A percentile compares a stretch with the other conserved stretches of the same genome.
Evolutionary conservation across 1,140 invertebrate species (phyloP).

Genomic region (Frieseomelitta varia): DNA sequence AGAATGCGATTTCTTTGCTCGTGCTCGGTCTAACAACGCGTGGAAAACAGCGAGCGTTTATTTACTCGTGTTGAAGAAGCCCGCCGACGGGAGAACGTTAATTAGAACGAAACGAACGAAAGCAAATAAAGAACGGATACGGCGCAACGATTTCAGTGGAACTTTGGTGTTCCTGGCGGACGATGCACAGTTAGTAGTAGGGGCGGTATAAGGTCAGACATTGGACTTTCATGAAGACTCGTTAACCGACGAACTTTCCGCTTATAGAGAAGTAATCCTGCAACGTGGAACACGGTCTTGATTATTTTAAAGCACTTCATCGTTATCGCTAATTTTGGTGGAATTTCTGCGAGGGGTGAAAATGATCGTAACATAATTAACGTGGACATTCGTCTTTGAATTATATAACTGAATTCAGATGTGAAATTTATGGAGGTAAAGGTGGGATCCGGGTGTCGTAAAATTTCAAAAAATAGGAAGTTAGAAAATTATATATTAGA

Average conservation of each 20-base stretch:
- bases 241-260: constrained; percentile 15
- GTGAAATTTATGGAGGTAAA: too few species aligned
- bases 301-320: constrained; percentile 11
- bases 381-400: background rate
- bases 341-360: background rate
- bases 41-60: background rate
- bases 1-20: constrained; percentile 10
- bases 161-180: background rate
- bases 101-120: background rate
- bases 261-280: background rate
- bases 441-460: too few species aligned
- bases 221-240: constrained; percentile 25
- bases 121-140: background rate
- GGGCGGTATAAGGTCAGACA: background rate
- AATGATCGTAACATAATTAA: background rate
- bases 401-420: background rate
- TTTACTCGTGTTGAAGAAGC: background rate
- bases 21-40: background rate
- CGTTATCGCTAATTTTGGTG: constrained; percentile 20
- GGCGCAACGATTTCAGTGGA: background rate
- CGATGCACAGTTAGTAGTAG: background rate
- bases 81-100: background rate
- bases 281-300: background rate
- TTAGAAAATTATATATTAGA: too few species aligned
- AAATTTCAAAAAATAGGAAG: too few species aligned